Base-by-base conservation (phyloP, 1,140 invertebrate species). In the Brachionus angularis region DNA sequence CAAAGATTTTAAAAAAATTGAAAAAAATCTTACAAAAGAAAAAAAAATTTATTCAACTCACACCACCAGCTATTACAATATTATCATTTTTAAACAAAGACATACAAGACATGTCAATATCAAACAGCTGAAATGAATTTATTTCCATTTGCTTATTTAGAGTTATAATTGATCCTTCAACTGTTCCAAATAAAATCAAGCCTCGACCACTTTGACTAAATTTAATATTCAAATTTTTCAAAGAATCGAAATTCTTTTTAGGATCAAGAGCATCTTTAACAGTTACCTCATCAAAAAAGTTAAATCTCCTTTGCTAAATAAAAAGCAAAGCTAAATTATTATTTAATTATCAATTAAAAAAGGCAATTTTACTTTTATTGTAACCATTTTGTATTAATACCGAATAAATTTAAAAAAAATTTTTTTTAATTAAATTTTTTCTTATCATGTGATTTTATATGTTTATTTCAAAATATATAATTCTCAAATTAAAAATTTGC, bases 151-250 rank as follows among this genome's bases (percentile, higher is more conserved):
- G 62, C 47, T 67, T 67, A 25, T 67, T 33, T 18, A 67, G 10
- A 25, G 62, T 67, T 21, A 67, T 18, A 10, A 67, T 67, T 5
- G 42, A 67, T 5, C 62, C 62, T 5, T 67, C 62, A 46, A 47
- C 62, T 10, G 62, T 67, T 31, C 62, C 62, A 25, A 67, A 47
- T 18, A 67, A 47, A 21, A 67, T 67, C 16, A 50, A 47, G 10
- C 44, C 62, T 47, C 62, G 14, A 21, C 62, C 62, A 34, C 62
- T 47, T 50, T 67, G 42, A 31, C 42, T 34, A 50, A 67, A 67
- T 67, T 67, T 67, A n/a, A 67, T 29, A 36, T 47, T 67, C 25
- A 67, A 47, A 50, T 67, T 67, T 67, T 67, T 67, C 21, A 67
- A 36, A 29, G 62, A 67, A 67, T 67, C 62, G 36, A 67, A 67